Base-by-base conservation (phyloP, 1,140 invertebrate species). In the Drosophila novamexicana region DNA sequence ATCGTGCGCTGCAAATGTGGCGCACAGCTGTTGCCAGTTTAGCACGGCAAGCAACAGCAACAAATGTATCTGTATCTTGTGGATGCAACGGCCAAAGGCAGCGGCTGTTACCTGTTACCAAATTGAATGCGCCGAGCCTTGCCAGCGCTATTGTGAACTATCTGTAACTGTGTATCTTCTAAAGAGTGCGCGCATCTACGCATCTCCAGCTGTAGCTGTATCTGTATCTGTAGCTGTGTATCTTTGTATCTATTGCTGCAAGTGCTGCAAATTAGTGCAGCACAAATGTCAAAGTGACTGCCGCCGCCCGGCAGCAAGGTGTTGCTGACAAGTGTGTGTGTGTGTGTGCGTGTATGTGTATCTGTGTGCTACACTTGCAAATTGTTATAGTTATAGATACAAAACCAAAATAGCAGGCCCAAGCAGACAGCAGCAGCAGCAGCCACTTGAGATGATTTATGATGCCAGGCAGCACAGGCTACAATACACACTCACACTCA, bases 401-500 rank as follows among this genome's bases (percentile, higher is more conserved):
- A 86, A 65, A 66, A 57, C 62, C 69, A 78, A 79, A 86, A 76
- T 85, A 81, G 69, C 77, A 54, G 69, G 59, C 39, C 62, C 37
- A 66, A 54, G 61, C 36, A 58, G 49, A 58, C 70, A 73, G 65
- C 66, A 56, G 42, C 62, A 44, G 74, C 62, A 44, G 74, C 74
- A 77, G 77, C 82, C 80, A 88, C 83, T 88, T 83, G 84, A 88
- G 80, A 88, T 88, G 83, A 88, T 88, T 88, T 88, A 88, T 89
- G 84, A 88, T 88, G 83, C 83, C 79, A 82, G 79, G 62, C 49
- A 61, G 45, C 8, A 52, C 52, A 61, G 22, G n/a, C 53, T 3
- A 18, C 18, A 40, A 39, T 32, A 45, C 49, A 34, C 50, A 56
- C 37, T 32, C n/a, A 32, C 42, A 34, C 22, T 45, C 4, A 34